Percentiles rank a stretch among this genome's conserved stretches.
phyloP scores from a whole-genome alignment of 2,113 vertebrate genomes.

The Zootoca vivipara region DNA sequence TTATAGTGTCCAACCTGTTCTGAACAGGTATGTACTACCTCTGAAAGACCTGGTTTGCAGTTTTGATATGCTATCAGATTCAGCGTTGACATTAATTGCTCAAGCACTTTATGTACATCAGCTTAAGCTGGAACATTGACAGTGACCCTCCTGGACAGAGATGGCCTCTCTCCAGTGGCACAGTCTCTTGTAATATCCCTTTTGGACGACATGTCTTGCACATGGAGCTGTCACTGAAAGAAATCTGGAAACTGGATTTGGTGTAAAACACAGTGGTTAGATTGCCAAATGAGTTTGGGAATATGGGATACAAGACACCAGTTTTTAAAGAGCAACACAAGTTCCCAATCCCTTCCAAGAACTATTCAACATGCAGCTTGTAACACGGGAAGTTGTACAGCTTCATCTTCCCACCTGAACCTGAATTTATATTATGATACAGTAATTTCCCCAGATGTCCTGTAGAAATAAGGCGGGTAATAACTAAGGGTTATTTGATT shows the following conservation, averaged over 20 bases:
- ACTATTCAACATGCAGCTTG: not conserved
- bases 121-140: not conserved
- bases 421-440: too few species aligned
- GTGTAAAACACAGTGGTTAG: not conserved
- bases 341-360: not conserved
- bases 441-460: too few species aligned
- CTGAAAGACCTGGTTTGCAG: not conserved
- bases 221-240: too few species aligned
- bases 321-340: not conserved
- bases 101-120: not conserved
- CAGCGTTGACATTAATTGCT: not conserved
- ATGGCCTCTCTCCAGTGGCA: not conserved
- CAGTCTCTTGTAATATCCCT: not conserved
- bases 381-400: not conserved
- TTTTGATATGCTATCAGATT: not conserved
- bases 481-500: too few species aligned
- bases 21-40: not conserved
- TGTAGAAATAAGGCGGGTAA: too few species aligned
- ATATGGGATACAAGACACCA: not conserved
- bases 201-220: not conserved
- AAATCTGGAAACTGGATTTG: not conserved
- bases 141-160: not conserved
- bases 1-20: not conserved
- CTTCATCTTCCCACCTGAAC: too few species aligned
- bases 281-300: not conserved